A percentile compares a stretch with the other conserved stretches of the same genome.
These are phyloP conservation scores for Daphoenositta chrysoptera DNA, from an alignment of 2,113 vertebrate genomes.

Conservation along the genomic window DNA sequence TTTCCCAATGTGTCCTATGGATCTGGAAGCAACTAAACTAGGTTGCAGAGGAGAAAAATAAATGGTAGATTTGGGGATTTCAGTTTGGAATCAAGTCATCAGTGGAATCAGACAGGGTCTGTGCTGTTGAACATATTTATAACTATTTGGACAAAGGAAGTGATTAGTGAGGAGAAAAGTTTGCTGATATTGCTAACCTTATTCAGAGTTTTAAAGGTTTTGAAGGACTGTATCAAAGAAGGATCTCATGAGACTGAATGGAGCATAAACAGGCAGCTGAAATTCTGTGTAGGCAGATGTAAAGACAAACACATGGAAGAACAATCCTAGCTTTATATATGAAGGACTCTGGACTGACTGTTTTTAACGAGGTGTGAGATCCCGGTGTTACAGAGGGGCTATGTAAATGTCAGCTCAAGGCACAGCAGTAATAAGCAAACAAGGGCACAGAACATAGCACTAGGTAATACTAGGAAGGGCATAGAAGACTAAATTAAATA, in stretches of 20 bases:
- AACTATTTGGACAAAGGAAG: not conserved
- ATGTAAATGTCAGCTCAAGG: not conserved
- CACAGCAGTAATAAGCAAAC: not conserved
- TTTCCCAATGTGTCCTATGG: not conserved
- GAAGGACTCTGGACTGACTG: not conserved
- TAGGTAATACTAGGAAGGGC: not conserved
- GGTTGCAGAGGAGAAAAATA: not conserved
- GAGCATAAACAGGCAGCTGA: not conserved
- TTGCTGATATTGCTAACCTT: not conserved
- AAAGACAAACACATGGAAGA: not conserved
- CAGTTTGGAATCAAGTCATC: not conserved
- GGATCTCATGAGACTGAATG: not conserved
- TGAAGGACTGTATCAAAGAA: not conserved
- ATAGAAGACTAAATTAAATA: not conserved
- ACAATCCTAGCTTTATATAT: not conserved
- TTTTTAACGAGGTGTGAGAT: not conserved
- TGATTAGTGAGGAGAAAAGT: not conserved
- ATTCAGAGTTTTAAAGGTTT: not conserved
- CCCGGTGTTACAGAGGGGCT: not conserved
- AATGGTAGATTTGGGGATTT: not conserved
- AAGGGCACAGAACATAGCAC: not conserved
- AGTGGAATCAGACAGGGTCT: not conserved
- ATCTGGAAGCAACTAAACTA: not conserved
- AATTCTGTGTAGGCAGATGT: not conserved
- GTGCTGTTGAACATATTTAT: not conserved